Percentiles rank a stretch among this genome's conserved stretches.
Evolutionary conservation across 2,888 invertebrate genomes (phyloP).

Genomic region (Aleiodes testaceus): DNA sequence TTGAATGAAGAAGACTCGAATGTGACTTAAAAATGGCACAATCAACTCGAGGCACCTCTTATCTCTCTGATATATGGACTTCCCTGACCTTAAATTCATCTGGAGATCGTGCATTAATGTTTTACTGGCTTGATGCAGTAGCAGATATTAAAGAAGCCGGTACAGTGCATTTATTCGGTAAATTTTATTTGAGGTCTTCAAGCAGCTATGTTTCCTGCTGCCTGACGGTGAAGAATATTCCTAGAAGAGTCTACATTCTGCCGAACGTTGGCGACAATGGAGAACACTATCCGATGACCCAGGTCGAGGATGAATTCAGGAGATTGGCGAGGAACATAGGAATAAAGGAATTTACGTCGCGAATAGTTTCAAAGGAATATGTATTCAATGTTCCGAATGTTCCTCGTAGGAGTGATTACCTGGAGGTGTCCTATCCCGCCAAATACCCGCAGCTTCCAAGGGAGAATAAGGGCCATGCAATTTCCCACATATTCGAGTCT

Average conservation of each 20-base stretch:
- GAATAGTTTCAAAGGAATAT: slow-evolving; percentile 87
- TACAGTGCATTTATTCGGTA: slow-evolving; percentile 94
- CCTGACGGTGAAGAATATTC: slow-evolving; percentile 87
- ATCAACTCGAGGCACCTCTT: too few relatives aligned
- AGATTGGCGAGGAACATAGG: slow-evolving; percentile 76
- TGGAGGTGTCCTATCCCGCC: slow-evolving; percentile 92
- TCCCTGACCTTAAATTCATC: slow-evolving; percentile 74
- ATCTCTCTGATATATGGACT: too few relatives aligned
- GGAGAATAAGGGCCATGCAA: slow-evolving; percentile 79
- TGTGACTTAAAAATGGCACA: too few relatives aligned
- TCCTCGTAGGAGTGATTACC: slow-evolving; percentile 90
- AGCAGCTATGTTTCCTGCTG: slow-evolving; percentile 88
- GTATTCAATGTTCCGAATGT: slow-evolving; percentile 87
- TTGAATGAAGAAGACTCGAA: too few relatives aligned
- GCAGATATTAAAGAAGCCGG: slow-evolving; percentile 92
- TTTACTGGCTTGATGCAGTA: slow-evolving; percentile 96
- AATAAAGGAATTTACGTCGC: slow-evolving; percentile 85
- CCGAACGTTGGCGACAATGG: slow-evolving; percentile 79
- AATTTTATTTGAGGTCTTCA: slow-evolving; percentile 78
- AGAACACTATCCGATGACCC: slow-evolving; percentile 75
- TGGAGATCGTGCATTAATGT: slow-evolving; percentile 74
- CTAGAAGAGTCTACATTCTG: slow-evolving; percentile 87
- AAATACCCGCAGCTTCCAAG: slow-evolving; percentile 76
- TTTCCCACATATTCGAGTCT: slow-evolving; percentile 92
- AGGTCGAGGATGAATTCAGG: slow-evolving; percentile 93